A percentile compares a stretch with the other conserved stretches of the same genome.
Evolutionary conservation across 2,888 invertebrate species (phyloP).

Genomic region (Allacma fusca): DNA sequence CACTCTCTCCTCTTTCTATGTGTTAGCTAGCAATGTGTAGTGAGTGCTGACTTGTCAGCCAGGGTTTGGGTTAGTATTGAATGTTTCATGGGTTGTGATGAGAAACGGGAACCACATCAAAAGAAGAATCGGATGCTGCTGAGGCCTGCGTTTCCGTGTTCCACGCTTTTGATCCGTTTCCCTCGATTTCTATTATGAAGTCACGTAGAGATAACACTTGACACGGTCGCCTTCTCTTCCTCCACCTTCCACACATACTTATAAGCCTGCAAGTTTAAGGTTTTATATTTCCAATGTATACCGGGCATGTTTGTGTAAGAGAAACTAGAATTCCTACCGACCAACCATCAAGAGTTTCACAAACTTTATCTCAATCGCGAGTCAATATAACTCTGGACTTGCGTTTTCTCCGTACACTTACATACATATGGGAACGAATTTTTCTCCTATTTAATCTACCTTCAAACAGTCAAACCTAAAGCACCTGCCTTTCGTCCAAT

Average conservation of each 20-base stretch:
- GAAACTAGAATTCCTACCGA: conserved; percentile 8
- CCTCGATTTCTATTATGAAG: conserved; percentile 54
- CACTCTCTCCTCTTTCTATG: neutral
- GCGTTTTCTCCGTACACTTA: neutral
- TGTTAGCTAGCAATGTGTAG: too few species aligned
- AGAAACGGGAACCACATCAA: conserved; percentile 50
- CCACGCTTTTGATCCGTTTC: conserved; percentile 43
- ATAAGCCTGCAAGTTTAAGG: neutral
- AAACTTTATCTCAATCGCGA: neutral
- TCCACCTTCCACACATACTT: conserved; percentile 18
- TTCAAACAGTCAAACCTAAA: too few species aligned
- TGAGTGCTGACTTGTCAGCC: conserved; percentile 35
- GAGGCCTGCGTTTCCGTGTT: conserved; percentile 47
- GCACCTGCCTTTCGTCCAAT: too few species aligned
- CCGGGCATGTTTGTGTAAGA: neutral
- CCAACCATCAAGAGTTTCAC: neutral
- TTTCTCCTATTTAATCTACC: neutral
- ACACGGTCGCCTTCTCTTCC: conserved; percentile 43
- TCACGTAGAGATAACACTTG: conserved; percentile 57
- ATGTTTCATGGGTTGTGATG: conserved; percentile 35
- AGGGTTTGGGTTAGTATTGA: conserved; percentile 10
- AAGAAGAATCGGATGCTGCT: conserved; percentile 50
- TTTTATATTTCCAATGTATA: conserved; percentile 17
- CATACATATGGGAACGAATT: neutral
- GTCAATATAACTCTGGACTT: too few species aligned